Base-by-base conservation (phyloP, 1,140 invertebrate species). In the Euwallacea similis region DNA sequence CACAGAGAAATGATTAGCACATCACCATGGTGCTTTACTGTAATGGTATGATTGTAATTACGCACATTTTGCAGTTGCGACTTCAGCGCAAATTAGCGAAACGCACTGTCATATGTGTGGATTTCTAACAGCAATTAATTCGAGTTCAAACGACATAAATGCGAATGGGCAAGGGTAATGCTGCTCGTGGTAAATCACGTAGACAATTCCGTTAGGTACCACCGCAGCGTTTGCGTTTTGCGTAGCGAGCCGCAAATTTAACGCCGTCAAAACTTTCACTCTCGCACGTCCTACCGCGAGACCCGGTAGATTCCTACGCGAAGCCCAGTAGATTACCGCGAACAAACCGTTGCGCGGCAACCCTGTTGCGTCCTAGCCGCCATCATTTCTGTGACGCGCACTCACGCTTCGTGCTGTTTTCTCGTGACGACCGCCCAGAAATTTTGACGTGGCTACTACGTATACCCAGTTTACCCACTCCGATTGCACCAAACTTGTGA, bases 371-470 rank as follows among this genome's bases (percentile, higher is more conserved):
- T 73, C 75, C 61, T 66, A 55, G 66, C 65, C 78, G 80, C 79
- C 79, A 86, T 88, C 88, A 86, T 84, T 33, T 33, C 21, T 86
- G 87, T 89, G 88, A 89, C 88, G 88, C 88, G 87, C 86, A 85
- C 84, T 83, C 81, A 81, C 77, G 76, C 83, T 81, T 80, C 85
- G 86, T 84, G 86, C 47, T 72, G 85, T 88, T 86, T 83, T 86
- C 86, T 87, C 90, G 91, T 93, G 92, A 93, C 92, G 92, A 92
- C 90, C 89, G 88, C 88, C 88, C 88, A 89, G 89, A 89, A 90
- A 89, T 89, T 89, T 94, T 94, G 92, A 94, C 92, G 92, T 94
- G 91, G 91, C 91, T 91, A 90, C 91, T 93, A 94, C 92, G 91
- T 93, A 93, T 21, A 88, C 88, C 90, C 87, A 87, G 87, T 89